A percentile compares a stretch with the other conserved stretches of the same genome.
phyloP scores from a whole-genome alignment of 2,113 vertebrate genomes.

The Toxotes chatareus region DNA sequence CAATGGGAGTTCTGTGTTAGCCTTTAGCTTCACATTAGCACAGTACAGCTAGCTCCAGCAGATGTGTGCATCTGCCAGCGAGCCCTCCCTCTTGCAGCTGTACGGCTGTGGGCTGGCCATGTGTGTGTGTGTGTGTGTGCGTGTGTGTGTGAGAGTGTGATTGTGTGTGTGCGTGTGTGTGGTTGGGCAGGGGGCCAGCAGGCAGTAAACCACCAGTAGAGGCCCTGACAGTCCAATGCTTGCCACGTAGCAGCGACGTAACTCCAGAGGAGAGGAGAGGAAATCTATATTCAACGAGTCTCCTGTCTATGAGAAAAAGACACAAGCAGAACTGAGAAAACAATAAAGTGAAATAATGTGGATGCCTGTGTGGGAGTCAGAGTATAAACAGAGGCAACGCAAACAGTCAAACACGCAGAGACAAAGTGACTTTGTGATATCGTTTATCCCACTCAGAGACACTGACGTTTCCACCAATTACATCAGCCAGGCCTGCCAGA shows the following conservation, averaged over 20 bases:
- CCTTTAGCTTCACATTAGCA: slow-evolving; percentile 53
- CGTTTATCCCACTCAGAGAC: slow-evolving; percentile 42
- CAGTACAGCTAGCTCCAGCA: slow-evolving; percentile 58
- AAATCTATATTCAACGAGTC: not conserved
- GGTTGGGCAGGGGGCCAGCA: slow-evolving; percentile 74
- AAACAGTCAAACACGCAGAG: slow-evolving; percentile 24
- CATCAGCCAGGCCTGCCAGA: slow-evolving; percentile 25
- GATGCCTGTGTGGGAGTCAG: slow-evolving; percentile 38
- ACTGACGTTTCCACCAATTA: slow-evolving; percentile 44
- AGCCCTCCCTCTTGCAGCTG: slow-evolving; percentile 73
- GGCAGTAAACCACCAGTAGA: slow-evolving; percentile 78
- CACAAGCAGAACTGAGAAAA: not conserved
- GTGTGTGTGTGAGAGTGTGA: slow-evolving; percentile 18
- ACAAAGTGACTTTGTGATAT: slow-evolving; percentile 50
- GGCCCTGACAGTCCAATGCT: slow-evolving; percentile 68
- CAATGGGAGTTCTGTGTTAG: slow-evolving; percentile 33
- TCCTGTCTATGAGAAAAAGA: slow-evolving; percentile 4
- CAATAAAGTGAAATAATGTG: slow-evolving; percentile 33
- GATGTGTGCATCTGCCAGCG: slow-evolving; percentile 74
- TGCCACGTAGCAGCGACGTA: slow-evolving; percentile 75
- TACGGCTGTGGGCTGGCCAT: slow-evolving; percentile 60
- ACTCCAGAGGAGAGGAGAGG: slow-evolving; percentile 32
- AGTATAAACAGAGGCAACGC: slow-evolving; percentile 33
- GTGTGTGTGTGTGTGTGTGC: slow-evolving; percentile 23
- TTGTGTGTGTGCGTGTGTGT: slow-evolving; percentile 50